phyloP scores from a whole-genome alignment of 2,113 vertebrate species.

The Antennarius striatus region DNA sequence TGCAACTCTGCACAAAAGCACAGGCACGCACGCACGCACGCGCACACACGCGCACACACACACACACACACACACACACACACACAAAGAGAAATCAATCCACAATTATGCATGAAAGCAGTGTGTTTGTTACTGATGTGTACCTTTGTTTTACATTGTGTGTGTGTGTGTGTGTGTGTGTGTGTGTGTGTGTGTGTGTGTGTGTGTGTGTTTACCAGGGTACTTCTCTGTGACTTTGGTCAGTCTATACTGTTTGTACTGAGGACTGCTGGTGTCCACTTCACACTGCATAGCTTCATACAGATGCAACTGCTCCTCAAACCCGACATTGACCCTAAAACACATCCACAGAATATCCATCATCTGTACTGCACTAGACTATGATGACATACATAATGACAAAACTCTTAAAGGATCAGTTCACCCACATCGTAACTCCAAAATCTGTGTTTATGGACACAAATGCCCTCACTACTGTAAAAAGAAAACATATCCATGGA shows the following conservation, averaged over 20 bases:
- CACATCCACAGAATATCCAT: neutral
- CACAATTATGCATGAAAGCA: neutral
- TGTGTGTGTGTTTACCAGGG: slow-evolving; percentile 74
- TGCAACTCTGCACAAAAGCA: slow-evolving; percentile 80
- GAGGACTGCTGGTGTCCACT: slow-evolving; percentile 81
- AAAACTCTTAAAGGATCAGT: no score
- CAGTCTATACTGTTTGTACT: slow-evolving; percentile 91
- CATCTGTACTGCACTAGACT: neutral
- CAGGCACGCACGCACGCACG: neutral
- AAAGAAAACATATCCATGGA: no score
- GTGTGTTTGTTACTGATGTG: neutral
- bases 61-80: slow-evolving; percentile 1
- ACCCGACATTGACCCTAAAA: slow-evolving; percentile 88
- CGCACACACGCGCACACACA: no score
- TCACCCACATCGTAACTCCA: neutral
- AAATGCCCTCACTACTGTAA: no score
- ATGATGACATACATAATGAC: neutral
- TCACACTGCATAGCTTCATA: slow-evolving; percentile 87
- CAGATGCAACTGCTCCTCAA: slow-evolving; percentile 86
- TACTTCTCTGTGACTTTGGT: slow-evolving; percentile 85
- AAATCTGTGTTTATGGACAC: neutral
- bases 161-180: no score
- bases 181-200: neutral
- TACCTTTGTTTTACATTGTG: no score
- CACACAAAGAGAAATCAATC: neutral